A percentile compares a stretch with the other conserved stretches of the same genome.
Evolutionary conservation across 2,797 vertebrate genomes (phyloP).

Genomic region (Paratrypauchen microcephalus): DNA sequence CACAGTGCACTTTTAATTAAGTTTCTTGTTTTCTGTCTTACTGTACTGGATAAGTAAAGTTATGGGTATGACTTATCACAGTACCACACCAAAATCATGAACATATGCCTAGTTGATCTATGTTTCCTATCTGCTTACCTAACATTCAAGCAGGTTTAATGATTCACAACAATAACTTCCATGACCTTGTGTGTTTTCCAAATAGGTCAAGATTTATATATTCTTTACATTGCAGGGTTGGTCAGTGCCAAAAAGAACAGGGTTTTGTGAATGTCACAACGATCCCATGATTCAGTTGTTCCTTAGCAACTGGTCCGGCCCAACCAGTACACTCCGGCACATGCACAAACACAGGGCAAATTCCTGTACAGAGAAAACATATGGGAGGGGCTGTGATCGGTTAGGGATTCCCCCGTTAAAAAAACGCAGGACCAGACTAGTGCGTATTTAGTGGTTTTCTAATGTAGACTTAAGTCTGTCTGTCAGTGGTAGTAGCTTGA

Average conservation of each 20-base stretch:
- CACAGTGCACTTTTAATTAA: too few species aligned
- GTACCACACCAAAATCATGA: not conserved
- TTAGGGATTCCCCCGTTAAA: constrained; percentile 30
- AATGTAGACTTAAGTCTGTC: constrained; percentile 16
- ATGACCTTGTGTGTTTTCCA: constrained; percentile 1
- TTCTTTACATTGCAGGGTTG: constrained; percentile 7
- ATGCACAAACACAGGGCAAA: constrained; percentile 46
- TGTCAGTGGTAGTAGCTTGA: not conserved
- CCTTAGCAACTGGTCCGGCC: constrained; percentile 62
- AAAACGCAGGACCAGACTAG: constrained; percentile 26
- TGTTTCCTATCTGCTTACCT: not conserved
- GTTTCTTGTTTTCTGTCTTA: too few species aligned
- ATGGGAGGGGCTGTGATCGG: constrained; percentile 13
- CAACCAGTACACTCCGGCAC: constrained; percentile 34
- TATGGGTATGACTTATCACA: not conserved
- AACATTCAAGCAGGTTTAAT: too few species aligned
- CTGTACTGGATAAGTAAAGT: not conserved
- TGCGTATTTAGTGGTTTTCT: constrained; percentile 23
- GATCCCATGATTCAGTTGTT: constrained; percentile 70
- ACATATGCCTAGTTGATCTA: not conserved
- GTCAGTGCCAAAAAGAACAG: constrained; percentile 22
- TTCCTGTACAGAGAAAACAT: constrained; percentile 29
- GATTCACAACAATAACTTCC: not conserved
- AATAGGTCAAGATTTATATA: constrained; percentile 4
- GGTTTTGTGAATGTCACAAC: constrained; percentile 22